Evolutionary conservation across 1,140 invertebrate genomes (phyloP).

Genomic region (Trichonephila inaurata): DNA sequence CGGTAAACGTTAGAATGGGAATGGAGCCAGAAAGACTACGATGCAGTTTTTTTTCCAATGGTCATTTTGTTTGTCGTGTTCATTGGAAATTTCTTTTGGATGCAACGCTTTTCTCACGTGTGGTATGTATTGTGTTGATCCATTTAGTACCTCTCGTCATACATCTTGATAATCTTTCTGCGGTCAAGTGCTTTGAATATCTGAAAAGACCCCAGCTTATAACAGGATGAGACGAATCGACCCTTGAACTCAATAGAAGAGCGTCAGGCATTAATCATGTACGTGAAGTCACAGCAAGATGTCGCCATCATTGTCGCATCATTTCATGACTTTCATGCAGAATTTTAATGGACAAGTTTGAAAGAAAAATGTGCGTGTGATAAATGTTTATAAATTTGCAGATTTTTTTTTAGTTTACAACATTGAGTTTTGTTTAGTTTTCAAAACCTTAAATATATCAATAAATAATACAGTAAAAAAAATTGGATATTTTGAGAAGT

Average conservation of each 20-base stretch:
- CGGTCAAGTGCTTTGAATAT: conserved; percentile 11
- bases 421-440: not conserved
- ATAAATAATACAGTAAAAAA: no score
- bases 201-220: conserved; percentile 6
- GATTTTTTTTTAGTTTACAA: not conserved
- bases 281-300: not conserved
- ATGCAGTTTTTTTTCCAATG: conserved; percentile 4
- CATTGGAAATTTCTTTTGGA: not conserved
- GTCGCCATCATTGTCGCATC: not conserved
- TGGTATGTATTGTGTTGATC: conserved; percentile 8
- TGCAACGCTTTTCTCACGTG: conserved; percentile 6
- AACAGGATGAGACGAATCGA: not conserved
- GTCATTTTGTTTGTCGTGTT: conserved; percentile 1
- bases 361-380: not conserved
- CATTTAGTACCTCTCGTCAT: not conserved
- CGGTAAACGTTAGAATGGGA: conserved; percentile 55
- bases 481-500: no score
- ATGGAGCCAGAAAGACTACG: conserved; percentile 24
- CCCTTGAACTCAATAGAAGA: not conserved
- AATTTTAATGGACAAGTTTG: not conserved
- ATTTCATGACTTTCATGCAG: not conserved
- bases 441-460: no score
- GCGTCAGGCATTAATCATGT: not conserved
- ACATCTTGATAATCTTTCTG: conserved; percentile 12
- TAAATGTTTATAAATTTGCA: no score